A percentile compares a stretch with the other conserved stretches of the same genome.
Evolutionary conservation across 2,797 vertebrate genomes (phyloP).

Genomic region (Schizopygopsis malacanthus): DNA sequence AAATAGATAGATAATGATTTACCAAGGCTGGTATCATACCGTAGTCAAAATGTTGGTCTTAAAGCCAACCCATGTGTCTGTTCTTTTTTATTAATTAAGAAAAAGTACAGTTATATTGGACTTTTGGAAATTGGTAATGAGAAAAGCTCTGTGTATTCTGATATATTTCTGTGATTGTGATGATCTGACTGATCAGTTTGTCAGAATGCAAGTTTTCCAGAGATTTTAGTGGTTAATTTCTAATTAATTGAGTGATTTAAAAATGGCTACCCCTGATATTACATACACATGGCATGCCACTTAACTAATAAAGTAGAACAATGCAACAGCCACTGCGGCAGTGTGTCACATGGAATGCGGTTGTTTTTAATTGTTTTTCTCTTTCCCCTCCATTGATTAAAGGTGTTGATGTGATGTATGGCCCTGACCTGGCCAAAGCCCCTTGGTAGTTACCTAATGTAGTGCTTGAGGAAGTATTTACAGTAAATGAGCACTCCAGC

Average conservation of each 20-base stretch:
- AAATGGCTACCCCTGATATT: background rate
- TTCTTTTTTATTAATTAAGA: background rate
- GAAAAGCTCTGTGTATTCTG: background rate
- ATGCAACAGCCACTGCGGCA: constrained; percentile 40
- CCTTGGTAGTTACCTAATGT: constrained; percentile 80
- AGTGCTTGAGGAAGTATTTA: constrained; percentile 63
- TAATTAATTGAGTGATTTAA: background rate
- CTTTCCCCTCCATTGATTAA: constrained; percentile 78
- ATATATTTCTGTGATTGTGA: background rate
- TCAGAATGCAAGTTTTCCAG: background rate
- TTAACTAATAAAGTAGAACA: constrained; percentile 42
- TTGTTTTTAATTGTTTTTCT: constrained; percentile 60
- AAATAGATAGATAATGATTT: background rate
- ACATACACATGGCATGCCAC: constrained; percentile 20
- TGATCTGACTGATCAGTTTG: background rate
- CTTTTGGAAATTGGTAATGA: background rate
- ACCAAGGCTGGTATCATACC: background rate
- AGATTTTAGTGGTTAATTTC: background rate
- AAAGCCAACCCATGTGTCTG: background rate
- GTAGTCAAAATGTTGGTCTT: background rate
- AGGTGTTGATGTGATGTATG: constrained; percentile 79
- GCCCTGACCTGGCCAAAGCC: constrained; percentile 74
- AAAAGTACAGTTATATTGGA: background rate
- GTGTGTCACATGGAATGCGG: constrained; percentile 41
- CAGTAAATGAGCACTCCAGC: constrained; percentile 52